A percentile compares a stretch with the other conserved stretches of the same genome.
Evolutionary conservation across 2,797 vertebrate species (phyloP).

Genomic region (Uromys caudimaculatus): DNA sequence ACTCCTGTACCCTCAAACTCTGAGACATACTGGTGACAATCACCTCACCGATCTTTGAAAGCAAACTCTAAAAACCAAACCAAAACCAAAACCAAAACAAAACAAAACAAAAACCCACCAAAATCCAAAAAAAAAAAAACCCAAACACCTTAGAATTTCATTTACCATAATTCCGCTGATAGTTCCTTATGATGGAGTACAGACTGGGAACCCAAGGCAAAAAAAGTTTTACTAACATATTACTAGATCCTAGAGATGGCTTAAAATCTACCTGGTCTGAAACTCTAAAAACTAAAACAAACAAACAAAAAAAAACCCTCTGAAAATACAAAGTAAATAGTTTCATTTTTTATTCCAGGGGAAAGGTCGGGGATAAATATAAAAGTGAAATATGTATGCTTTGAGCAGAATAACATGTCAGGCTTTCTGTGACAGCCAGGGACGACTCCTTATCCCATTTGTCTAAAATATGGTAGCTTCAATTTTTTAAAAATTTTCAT

Average conservation of each 20-base stretch:
- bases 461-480: neutral
- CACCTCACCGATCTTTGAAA: neutral
- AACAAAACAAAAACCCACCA: neutral
- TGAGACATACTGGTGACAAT: neutral
- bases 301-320: neutral
- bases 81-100: neutral
- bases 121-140: neutral
- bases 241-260: neutral
- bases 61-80: neutral
- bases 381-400: neutral
- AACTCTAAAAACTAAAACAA: neutral
- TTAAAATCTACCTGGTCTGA: neutral
- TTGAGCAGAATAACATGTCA: slow-evolving; percentile 1
- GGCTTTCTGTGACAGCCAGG: neutral
- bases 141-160: slow-evolving; percentile 39
- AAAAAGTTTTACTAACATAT: neutral
- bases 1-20: neutral
- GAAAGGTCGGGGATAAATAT: neutral
- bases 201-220: neutral
- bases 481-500: neutral
- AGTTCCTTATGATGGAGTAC: neutral
- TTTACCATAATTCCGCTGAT: neutral
- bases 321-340: neutral
- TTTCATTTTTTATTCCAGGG: slow-evolving; percentile 8
- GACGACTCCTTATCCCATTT: neutral